phyloP scores from a whole-genome alignment of 1,140 invertebrate species.

The Xylocopa sonorina region DNA sequence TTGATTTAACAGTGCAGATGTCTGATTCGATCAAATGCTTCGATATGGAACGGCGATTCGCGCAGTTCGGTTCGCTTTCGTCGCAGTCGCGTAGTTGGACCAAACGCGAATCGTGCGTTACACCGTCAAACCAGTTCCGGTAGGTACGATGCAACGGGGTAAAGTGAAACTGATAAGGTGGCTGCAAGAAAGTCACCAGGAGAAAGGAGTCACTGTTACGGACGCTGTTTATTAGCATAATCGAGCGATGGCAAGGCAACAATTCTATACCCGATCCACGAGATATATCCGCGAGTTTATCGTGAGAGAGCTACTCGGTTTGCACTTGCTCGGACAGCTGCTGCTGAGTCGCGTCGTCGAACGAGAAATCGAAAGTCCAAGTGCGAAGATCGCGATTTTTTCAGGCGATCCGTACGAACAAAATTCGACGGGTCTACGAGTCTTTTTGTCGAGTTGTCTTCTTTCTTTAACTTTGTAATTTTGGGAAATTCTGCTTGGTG shows the following conservation, averaged over 20 bases:
- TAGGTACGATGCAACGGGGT: background rate
- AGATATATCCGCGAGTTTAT: constrained; percentile 22
- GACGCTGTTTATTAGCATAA: constrained; percentile 34
- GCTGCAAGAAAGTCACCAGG: background rate
- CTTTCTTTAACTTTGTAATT: no score
- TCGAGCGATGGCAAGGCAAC: constrained; percentile 41
- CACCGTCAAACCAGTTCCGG: no score
- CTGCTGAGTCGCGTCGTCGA: background rate
- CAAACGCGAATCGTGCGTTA: no score
- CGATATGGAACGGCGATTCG: no score
- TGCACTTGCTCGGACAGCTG: background rate
- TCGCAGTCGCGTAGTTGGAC: no score
- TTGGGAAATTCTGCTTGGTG: no score
- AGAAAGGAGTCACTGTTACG: constrained; percentile 17
- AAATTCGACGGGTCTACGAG: background rate
- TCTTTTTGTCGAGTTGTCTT: no score
- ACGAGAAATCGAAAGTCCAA: constrained; percentile 37
- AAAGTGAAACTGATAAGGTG: constrained; percentile 23
- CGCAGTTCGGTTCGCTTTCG: no score
- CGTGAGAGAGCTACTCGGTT: background rate
- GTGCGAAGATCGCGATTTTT: background rate
- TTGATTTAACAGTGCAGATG: no score
- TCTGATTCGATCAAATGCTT: no score
- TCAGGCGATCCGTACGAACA: background rate
- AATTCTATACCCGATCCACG: background rate